Evolutionary conservation across 2,888 invertebrate genomes (phyloP), one percentile per base, ranked within the genome.

Genomic region (Erebia epiphron): DNA sequence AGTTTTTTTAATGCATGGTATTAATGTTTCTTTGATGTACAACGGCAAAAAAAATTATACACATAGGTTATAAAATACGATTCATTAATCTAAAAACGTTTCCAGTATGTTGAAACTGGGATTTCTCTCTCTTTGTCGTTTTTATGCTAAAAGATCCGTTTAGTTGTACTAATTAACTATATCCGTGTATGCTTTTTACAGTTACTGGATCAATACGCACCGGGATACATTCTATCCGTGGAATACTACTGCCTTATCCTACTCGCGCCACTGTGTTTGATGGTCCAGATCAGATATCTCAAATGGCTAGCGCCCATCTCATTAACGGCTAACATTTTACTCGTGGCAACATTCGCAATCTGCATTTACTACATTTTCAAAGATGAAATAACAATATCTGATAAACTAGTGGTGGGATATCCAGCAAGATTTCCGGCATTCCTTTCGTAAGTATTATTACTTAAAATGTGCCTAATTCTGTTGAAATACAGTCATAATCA

Each of bases 231-330:
- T 10, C 73, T 88, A 61, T 78, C 88, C n/a, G 84, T 91, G 7
- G 86, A 91, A 75, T 87, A 90, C 65, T 93, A 93, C 77, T 92
- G 92, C 67, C 77, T 91, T 0, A 85, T 88, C 26, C 68, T 93
- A 1, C 74, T 92, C 1, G 76, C 88, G 21, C 93, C 93, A 0
- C 82, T 94, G 68, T 86, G 90, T 76, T 57, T 91, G 7, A 80
- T 93, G 80, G 86, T 85, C 11, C 94, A 94, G 75, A 95, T 98
- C 77, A 94, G 97, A 76, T 95, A 97, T 82, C 92, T 99, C 11
- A 97, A 96, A 82, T 96, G 95, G 84, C 88, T 99, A 70, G 97
- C 98, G 1, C 98, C 98, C 0, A 97, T 98, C 83, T 99, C 99
- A 0, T 93, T 97, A 71, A 83, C 97, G 58, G 99, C 99, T 21